Base-by-base conservation (phyloP, 2,888 invertebrate genomes). In the Agrochola lychnidis region DNA sequence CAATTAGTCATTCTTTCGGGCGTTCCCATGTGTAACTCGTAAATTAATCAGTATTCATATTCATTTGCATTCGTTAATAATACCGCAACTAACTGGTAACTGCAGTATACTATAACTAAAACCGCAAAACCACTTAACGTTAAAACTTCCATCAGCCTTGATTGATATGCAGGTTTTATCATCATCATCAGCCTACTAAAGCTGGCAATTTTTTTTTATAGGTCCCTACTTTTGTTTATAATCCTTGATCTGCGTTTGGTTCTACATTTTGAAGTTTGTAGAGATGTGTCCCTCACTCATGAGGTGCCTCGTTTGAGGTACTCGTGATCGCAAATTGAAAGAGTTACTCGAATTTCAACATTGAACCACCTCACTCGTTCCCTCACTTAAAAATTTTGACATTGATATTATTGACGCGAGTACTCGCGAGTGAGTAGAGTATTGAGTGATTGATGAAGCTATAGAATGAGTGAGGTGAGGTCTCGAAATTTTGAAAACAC, bases 1-100 rank as follows among this genome's bases (percentile, higher is more conserved):
- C 56, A 74, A 81, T 83, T 81, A 84, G 71, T 81, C 76, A 85
- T 81, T 73, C 51, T 73, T 51, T 53, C 14, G 42, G 68, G 61
- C 56, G 42, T 42, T 61, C 22, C 51, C 12, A 45, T 53, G 45
- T 61, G 25, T 78, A 69, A 48, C 45, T 70, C 25, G 9, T 69
- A 61, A 76, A 53, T 61, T 59, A 76, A 61, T 78, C 76, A 5
- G 16, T 62, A 62, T 48, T 64, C 16, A 12, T 40, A 30, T 48
- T 53, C 16, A 42, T 77, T 57, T 48, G 51, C 30, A 51, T 51
- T 57, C 3, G 5, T 67, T 51, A n/a, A 6, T 22, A 14, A 22
- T 9, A 36, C 36, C 36, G 4, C 36, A 36, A 36, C 36, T 36
- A 36, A 36, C 36, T 36, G 36, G 57, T 25, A 48, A 25, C 48